phyloP scores from a whole-genome alignment of 2,113 vertebrate species.

The Tauraco erythrolophus region DNA sequence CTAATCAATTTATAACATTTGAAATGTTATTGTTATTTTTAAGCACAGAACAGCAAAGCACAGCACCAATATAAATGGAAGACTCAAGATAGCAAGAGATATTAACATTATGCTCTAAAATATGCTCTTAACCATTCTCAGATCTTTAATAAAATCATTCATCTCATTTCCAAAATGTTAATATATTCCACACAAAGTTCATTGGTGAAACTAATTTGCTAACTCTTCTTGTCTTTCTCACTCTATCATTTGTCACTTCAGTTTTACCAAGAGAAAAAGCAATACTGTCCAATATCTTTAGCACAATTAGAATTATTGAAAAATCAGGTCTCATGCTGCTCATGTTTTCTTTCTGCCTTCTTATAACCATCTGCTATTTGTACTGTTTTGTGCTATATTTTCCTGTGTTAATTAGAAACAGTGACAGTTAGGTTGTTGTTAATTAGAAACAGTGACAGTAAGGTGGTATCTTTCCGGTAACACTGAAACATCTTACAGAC shows the following conservation, averaged over 20 bases:
- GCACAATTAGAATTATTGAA: constrained; percentile 39
- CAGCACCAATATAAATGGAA: background rate
- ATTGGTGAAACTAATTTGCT: constrained; percentile 21
- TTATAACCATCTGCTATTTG: constrained; percentile 64
- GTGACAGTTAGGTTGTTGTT: constrained; percentile 29
- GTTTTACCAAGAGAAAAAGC: constrained; percentile 35
- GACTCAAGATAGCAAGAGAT: background rate
- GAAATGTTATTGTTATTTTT: constrained; percentile 14
- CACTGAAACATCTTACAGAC: background rate
- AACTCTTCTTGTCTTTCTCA: constrained; percentile 50
- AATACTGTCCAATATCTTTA: constrained; percentile 38
- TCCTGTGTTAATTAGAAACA: constrained; percentile 40
- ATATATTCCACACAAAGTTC: constrained; percentile 5
- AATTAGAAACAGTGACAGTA: constrained; percentile 20
- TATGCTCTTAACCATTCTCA: background rate
- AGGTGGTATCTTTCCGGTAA: background rate
- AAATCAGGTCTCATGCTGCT: constrained; percentile 54
- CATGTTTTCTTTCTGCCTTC: constrained; percentile 67
- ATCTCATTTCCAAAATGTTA: constrained; percentile 15
- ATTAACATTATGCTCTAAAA: background rate
- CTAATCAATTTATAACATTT: background rate
- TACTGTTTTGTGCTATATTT: constrained; percentile 7
- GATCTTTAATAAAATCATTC: constrained; percentile 15
- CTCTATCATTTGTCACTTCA: constrained; percentile 41
- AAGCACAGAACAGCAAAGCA: background rate